These are phyloP conservation scores for Thyatira batis DNA, from an alignment of 2,888 invertebrate species.

Conservation along the genomic window DNA sequence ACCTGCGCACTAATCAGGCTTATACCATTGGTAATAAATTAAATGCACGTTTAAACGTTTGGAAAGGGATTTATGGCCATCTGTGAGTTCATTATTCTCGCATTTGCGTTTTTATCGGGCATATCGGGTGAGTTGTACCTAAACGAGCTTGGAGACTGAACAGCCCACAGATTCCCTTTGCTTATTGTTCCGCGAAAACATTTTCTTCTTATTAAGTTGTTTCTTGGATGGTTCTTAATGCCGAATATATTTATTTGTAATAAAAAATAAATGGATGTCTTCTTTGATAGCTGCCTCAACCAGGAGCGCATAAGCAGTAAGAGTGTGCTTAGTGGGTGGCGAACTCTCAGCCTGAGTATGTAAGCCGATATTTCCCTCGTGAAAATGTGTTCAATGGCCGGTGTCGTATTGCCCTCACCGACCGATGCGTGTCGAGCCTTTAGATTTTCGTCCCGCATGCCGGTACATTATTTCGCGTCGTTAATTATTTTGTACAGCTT, in stretches of 20 bases:
- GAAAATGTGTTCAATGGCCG: constrained; percentile 76
- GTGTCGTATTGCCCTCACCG: constrained; percentile 66
- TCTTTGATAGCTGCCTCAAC: constrained; percentile 32
- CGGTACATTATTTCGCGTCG: constrained; percentile 80
- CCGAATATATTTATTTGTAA: too few relatives aligned
- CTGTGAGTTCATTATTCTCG: constrained; percentile 63
- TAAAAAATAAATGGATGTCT: constrained; percentile 26
- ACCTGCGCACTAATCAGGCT: constrained; percentile 69
- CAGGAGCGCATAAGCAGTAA: constrained; percentile 41
- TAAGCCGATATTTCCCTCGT: constrained; percentile 79
- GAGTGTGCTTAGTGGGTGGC: constrained; percentile 72
- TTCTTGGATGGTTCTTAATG: constrained; percentile 8
- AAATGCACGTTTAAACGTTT: constrained; percentile 55
- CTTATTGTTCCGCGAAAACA: constrained; percentile 31
- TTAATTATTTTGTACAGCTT: constrained; percentile 75
- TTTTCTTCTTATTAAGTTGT: constrained; percentile 24
- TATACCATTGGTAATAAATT: constrained; percentile 70
- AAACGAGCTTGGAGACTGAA: neutral
- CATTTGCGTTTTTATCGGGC: constrained; percentile 49
- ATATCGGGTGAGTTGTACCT: constrained; percentile 2
- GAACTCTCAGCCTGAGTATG: constrained; percentile 53
- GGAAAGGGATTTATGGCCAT: constrained; percentile 58
- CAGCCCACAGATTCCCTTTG: constrained; percentile 7
- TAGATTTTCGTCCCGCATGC: constrained; percentile 79
- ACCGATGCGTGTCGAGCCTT: constrained; percentile 68